A percentile compares a stretch with the other conserved stretches of the same genome.
phyloP scores from a whole-genome alignment of 2,113 vertebrate genomes.

The Gila orcuttii region DNA sequence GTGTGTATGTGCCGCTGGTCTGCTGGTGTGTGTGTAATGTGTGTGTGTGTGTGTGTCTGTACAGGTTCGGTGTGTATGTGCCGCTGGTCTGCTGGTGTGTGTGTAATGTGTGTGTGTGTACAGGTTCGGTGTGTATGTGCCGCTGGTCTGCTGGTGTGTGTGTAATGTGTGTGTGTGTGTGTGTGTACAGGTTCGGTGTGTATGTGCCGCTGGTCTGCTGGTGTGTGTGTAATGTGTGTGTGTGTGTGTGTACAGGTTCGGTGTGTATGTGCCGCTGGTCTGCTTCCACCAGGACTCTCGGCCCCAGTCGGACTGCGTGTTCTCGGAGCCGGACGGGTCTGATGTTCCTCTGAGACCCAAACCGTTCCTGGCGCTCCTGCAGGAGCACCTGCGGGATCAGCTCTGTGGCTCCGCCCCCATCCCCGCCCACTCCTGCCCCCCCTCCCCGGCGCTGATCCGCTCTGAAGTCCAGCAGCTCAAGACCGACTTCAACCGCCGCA shows the following conservation, averaged over 20 bases:
- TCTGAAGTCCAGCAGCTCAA: constrained; percentile 96
- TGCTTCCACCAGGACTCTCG: constrained; percentile 96
- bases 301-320: constrained; percentile 83
- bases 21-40: too few relatives aligned
- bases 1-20: too few relatives aligned
- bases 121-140: too few relatives aligned
- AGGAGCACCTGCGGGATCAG: constrained; percentile 93
- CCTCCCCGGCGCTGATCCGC: constrained; percentile 93
- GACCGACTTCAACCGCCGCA: constrained; percentile 96
- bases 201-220: too few relatives aligned
- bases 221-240: too few relatives aligned
- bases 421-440: constrained; percentile 93
- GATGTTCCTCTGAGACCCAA: constrained; percentile 81
- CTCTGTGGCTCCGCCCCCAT: constrained; percentile 85
- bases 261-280: constrained; percentile 96
- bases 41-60: too few relatives aligned
- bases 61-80: too few relatives aligned
- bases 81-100: too few relatives aligned
- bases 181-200: too few relatives aligned
- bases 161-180: too few relatives aligned
- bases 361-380: constrained; percentile 90
- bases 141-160: too few relatives aligned
- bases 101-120: too few relatives aligned
- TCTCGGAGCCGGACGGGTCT: constrained; percentile 80
- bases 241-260: constrained; percentile 48